Evolutionary conservation across 2,113 vertebrate species (phyloP).

Genomic region (Chloroceryle aenea): DNA sequence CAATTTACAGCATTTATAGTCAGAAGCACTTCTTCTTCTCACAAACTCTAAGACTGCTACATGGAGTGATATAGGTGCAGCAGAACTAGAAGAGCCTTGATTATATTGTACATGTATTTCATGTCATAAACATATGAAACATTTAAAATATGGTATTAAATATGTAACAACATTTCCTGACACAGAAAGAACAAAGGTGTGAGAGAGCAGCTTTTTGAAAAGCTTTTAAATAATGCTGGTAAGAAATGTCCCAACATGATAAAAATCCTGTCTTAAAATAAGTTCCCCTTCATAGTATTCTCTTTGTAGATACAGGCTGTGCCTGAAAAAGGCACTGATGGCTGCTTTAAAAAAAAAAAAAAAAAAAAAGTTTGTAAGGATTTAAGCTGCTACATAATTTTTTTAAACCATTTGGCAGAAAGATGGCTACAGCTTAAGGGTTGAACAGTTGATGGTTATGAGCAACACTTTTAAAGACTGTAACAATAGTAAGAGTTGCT

Average conservation of each 20-base stretch:
- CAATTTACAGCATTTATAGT: background rate
- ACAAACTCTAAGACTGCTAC: background rate
- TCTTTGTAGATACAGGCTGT: slow-evolving; percentile 38
- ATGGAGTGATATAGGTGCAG: background rate
- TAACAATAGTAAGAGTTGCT: background rate
- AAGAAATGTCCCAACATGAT: slow-evolving; percentile 61
- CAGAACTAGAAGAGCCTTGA: slow-evolving; percentile 30
- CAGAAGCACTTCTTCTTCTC: slow-evolving; percentile 19
- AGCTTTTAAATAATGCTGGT: slow-evolving; percentile 73
- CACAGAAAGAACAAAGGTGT: slow-evolving; percentile 64
- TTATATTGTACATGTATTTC: slow-evolving; percentile 65
- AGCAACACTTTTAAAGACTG: background rate
- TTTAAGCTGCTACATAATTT: background rate
- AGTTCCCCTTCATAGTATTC: slow-evolving; percentile 39
- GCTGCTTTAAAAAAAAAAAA: background rate
- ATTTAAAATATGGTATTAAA: slow-evolving; percentile 72
- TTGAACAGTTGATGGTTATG: background rate
- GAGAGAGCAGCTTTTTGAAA: slow-evolving; percentile 45
- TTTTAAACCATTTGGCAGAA: background rate
- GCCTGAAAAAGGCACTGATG: background rate
- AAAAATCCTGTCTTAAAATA: slow-evolving; percentile 49
- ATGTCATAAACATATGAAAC: slow-evolving; percentile 76
- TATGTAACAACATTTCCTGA: slow-evolving; percentile 61
- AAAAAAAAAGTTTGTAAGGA: background rate
- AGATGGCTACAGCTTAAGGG: background rate